Conservation (phyloP, 2,888 invertebrate species). For the Nomada hirtipes region DNA sequence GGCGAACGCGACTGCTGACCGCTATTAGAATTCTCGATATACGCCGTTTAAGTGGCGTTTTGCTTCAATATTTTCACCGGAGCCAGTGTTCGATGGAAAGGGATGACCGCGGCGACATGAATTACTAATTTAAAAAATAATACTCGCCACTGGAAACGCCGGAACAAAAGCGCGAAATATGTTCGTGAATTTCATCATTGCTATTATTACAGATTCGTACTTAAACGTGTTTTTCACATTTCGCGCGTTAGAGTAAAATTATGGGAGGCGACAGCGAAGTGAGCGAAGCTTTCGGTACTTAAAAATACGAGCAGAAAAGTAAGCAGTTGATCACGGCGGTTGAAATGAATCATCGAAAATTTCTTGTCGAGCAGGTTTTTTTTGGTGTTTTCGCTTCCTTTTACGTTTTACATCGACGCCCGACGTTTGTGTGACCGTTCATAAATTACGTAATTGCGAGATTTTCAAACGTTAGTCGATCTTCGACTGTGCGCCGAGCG, state of each 20-base stretch:
- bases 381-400: background rate
- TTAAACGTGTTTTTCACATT: too few species aligned
- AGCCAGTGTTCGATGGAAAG: background rate
- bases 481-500: background rate
- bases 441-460: background rate
- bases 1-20: slow-evolving; percentile 9
- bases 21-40: slow-evolving; percentile 28
- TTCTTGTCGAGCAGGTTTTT: background rate
- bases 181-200: too few species aligned
- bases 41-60: slow-evolving; percentile 4
- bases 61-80: slow-evolving; percentile 1
- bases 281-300: too few species aligned
- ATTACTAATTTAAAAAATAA: too few species aligned
- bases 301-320: background rate
- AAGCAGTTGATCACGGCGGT: background rate
- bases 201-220: too few species aligned
- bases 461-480: background rate
- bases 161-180: too few species aligned
- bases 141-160: too few species aligned
- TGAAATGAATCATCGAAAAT: background rate
- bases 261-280: too few species aligned
- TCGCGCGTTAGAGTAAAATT: too few species aligned
- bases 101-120: too few species aligned
- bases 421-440: background rate
- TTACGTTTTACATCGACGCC: background rate